A percentile compares a stretch with the other conserved stretches of the same genome.
These are phyloP conservation scores for Dinothrombium tinctorium DNA, from an alignment of 1,140 invertebrate species.

Conservation along the genomic window DNA sequence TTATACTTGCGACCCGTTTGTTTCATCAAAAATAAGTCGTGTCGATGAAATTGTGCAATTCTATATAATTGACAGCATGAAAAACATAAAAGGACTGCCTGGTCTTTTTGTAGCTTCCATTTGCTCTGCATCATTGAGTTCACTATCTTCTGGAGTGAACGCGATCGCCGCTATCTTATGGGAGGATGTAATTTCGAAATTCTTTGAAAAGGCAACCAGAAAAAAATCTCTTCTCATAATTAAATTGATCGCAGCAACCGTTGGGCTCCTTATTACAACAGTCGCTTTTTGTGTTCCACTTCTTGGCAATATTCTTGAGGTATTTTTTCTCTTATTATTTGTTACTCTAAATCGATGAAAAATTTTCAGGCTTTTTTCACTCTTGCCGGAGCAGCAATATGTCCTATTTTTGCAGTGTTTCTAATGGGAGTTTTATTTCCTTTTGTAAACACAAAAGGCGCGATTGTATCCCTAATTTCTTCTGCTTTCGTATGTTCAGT, in stretches of 20 bases:
- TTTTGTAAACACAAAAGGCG: conserved; percentile 2
- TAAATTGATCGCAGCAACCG: conserved; percentile 2
- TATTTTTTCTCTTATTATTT: background rate
- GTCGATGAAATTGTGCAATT: conserved; percentile 19
- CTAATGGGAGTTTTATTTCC: conserved; percentile 3
- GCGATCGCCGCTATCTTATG: conserved; percentile 9
- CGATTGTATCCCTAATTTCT: background rate
- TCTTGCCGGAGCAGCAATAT: background rate
- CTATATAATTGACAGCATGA: conserved; percentile 17
- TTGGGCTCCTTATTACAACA: background rate
- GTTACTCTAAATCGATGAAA: too few relatives aligned
- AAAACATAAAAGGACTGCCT: conserved; percentile 16
- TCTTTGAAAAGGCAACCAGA: background rate
- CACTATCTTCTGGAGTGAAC: conserved; percentile 11
- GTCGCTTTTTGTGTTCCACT: background rate
- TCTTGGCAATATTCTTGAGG: background rate
- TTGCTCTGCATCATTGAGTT: conserved; percentile 16
- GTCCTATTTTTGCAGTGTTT: conserved; percentile 4
- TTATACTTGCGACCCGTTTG: conserved; percentile 20
- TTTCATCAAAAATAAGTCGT: conserved; percentile 14
- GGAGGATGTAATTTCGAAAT: conserved; percentile 7
- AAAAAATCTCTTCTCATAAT: background rate
- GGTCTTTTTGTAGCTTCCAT: conserved; percentile 20
- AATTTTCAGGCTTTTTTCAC: background rate
- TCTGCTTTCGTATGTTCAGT: background rate